Evolutionary conservation across 2,888 invertebrate species (phyloP), one percentile per base, ranked within the genome.

Genomic region (Bellardia bayeri): DNA sequence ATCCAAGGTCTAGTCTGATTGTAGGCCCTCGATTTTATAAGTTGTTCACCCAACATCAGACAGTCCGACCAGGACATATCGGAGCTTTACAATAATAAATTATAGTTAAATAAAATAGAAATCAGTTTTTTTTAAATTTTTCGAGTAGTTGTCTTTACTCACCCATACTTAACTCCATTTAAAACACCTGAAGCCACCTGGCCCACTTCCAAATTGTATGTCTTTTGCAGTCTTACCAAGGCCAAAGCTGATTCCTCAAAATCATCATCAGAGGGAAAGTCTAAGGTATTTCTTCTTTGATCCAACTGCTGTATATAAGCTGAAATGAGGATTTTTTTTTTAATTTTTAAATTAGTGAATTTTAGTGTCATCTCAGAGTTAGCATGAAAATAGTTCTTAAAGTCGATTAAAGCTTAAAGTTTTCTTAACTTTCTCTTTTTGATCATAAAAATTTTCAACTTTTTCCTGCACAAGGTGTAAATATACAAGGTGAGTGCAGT

Each of bases 1-100:
- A 99, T 98, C 99, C 99, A 99, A 66, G 97, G 94, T n/a, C 97
- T 95, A 0, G 98, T 97, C 93, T 99, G 98, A 91, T 97, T 97
- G 93, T 96, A 98, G 93, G 99, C 99, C 54, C 97, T 97, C 90
- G 96, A 96, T 92, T 97, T 97, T 94, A 99, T 99, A 11, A 98
- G 96, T 89, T 98, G 97, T 85, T 98, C 95, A 9, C 99, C 99
- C 66, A 99, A 94, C 94, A 99, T 98, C 94, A 97, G 99, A 92
- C 99, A 99, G 93, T 99, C 99, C 79, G 97, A 96, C 54, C 98
- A 98, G 93, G 95, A 94, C 94, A 96, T 95, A 87, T 96, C 95
- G 0, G 95, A 94, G 91, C 96, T 95, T 33, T 14, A 75, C 45
- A 7, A 23, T 30, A 23, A 23, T 23, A 23, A 23, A 23, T 42